Percentiles rank a stretch among this genome's conserved stretches.
These are phyloP conservation scores for Scalopus aquaticus DNA, from an alignment of 2,113 vertebrate genomes.

Conservation along the genomic window DNA sequence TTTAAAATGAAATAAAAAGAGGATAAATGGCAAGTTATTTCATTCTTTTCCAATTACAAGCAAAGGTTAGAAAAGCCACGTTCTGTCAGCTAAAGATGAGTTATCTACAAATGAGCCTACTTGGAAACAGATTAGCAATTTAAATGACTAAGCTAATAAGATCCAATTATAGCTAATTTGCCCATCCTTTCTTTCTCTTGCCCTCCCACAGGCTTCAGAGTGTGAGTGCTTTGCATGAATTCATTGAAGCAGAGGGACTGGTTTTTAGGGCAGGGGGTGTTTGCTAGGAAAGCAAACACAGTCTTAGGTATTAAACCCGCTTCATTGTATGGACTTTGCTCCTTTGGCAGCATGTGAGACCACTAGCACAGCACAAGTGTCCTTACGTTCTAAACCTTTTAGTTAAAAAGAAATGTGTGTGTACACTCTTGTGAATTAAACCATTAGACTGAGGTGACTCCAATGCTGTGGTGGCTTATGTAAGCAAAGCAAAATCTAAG, in stretches of 20 bases:
- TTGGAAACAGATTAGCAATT: slow-evolving; percentile 77
- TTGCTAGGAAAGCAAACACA: not conserved
- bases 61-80: slow-evolving; percentile 59
- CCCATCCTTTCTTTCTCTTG: slow-evolving; percentile 50
- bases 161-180: slow-evolving; percentile 74
- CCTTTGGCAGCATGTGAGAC: not conserved
- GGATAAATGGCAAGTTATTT: slow-evolving; percentile 36
- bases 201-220: slow-evolving; percentile 53
- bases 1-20: slow-evolving; percentile 41
- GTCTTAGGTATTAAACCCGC: not conserved
- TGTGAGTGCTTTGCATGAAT: slow-evolving; percentile 19
- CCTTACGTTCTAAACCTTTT: not conserved
- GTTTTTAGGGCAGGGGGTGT: not conserved
- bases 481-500: not conserved
- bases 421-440: not conserved
- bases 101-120: slow-evolving; percentile 67
- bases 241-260: not conserved
- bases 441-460: not conserved
- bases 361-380: not conserved
- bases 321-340: not conserved
- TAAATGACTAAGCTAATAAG: slow-evolving; percentile 76
- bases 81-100: slow-evolving; percentile 66
- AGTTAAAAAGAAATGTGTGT: not conserved
- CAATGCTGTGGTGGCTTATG: not conserved
- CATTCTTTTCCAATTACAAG: slow-evolving; percentile 32